phyloP scores from a whole-genome alignment of 2,888 invertebrate species.

The Copidosoma aretas region DNA sequence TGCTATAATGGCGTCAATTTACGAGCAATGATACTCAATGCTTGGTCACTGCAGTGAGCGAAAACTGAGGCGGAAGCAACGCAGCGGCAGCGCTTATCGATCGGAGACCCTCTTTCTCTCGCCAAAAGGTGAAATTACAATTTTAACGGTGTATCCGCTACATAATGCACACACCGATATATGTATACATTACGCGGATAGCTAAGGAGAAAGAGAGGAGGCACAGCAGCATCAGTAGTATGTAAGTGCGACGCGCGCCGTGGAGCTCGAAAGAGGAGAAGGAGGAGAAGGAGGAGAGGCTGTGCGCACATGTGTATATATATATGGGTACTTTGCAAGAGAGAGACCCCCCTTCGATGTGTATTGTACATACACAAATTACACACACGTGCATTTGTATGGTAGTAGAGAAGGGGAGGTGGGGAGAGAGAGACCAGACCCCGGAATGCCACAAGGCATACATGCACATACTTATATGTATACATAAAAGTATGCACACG shows the following conservation, averaged over 20 bases:
- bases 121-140: conserved; percentile 30
- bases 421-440: neutral
- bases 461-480: no score
- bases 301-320: no score
- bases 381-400: no score
- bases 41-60: no score
- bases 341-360: neutral
- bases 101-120: neutral
- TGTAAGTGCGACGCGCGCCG: neutral
- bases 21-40: no score
- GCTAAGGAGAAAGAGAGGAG: conserved; percentile 10
- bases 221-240: no score
- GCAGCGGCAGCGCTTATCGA: neutral
- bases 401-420: neutral
- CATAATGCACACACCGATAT: neutral
- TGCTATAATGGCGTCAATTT: no score
- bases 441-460: conserved; percentile 22
- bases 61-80: no score
- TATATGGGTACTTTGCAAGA: no score
- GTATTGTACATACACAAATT: no score
- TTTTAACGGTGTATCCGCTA: conserved; percentile 30
- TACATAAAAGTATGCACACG: no score
- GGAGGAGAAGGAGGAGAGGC: neutral
- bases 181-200: neutral
- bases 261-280: neutral